Base-by-base conservation (phyloP, 2,888 invertebrate genomes). In the Rotaria magnacalcarata region DNA sequence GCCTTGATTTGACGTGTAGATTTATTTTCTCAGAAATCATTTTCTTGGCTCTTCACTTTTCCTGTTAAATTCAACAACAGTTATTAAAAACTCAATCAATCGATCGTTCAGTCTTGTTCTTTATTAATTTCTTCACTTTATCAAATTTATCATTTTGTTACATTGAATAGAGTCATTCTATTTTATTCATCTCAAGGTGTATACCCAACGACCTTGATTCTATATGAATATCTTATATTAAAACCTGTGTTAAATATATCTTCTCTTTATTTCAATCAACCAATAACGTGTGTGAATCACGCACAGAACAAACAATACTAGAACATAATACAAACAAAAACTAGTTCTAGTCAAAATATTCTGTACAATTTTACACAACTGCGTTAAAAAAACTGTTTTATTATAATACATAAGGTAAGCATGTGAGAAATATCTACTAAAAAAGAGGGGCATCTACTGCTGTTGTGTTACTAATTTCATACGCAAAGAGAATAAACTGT, bases 61-160 rank as follows among this genome's bases (percentile, higher is more conserved):
- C 67, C 34, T 60, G 27, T n/a, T 60, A 27, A 10, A 60, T 27
- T 24, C 11, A 60, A n/a, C 58, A 60, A 67, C 6, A 19, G 34
- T 19, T 50, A 27, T 67, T 34, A 34, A 67, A 27, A 34, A 27
- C 19, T 67, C 14, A 41, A 16, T 34, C 34, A 19, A 67, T 19
- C 67, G 67, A 67, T 34, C 67, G 67, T 67, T 67, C 14, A 2
- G 67, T 67, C 67, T 67, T 67, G 67, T 67, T 67, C 67, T 67
- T 67, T 67, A 1, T 67, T 67, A 14, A 1, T 41, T 67, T 27
- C 14, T 34, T 19, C 50, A 14, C 14, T 67, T 7, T 67, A n/a
- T 34, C 6, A 67, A 67, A 34, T 27, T 60, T 27, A 60, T 6
- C 27, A n/a, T 60, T 60, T 16, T 34, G 5, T 41, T 67, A 67